Evolutionary conservation across 2,888 invertebrate genomes (phyloP).

Genomic region (Hesperia comma): DNA sequence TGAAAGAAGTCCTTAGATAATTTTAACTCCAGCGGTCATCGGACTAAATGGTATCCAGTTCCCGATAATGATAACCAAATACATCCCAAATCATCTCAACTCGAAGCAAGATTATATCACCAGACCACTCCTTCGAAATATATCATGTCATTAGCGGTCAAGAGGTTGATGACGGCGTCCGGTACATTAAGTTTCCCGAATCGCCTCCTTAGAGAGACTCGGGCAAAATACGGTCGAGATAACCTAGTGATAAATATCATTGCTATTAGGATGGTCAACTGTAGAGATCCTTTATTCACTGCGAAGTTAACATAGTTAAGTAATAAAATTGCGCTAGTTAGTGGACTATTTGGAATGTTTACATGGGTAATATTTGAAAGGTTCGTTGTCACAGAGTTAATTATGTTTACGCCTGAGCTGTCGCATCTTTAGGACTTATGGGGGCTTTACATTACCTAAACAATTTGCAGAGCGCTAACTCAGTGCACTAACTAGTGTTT

Average conservation of each 20-base stretch:
- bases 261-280: not conserved
- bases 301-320: not conserved
- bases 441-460: no score
- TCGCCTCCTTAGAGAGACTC: not conserved
- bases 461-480: no score
- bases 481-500: no score
- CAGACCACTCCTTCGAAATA: not conserved
- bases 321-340: not conserved
- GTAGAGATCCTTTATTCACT: not conserved
- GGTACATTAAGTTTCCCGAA: slow-evolving; percentile 13
- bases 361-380: no score
- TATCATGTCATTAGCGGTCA: slow-evolving; percentile 20
- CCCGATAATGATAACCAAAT: not conserved
- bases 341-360: no score
- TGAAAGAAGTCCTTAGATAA: no score
- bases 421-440: no score
- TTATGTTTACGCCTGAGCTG: no score
- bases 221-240: not conserved
- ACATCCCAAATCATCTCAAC: not conserved
- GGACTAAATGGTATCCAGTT: no score
- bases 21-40: no score
- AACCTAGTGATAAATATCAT: slow-evolving; percentile 4
- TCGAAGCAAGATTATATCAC: not conserved
- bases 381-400: no score
- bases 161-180: slow-evolving; percentile 7